A percentile compares a stretch with the other conserved stretches of the same genome.
Conservation (phyloP, 2,797 vertebrate genomes). For the Poecilia wingei region DNA sequence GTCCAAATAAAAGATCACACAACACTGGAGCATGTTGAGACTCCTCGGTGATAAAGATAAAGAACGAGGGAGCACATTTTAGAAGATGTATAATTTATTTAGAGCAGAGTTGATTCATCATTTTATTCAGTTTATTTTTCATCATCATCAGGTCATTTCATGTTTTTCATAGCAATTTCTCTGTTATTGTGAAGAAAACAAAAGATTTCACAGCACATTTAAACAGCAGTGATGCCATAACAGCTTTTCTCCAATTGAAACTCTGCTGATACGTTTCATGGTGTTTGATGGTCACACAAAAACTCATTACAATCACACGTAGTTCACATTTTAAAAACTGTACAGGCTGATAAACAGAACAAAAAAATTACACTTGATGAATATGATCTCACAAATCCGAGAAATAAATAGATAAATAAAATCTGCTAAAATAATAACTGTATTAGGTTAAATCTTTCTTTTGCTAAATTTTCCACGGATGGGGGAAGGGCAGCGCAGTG, state of each 20-base stretch:
- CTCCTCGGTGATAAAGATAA: background rate
- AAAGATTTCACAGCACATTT: slow-evolving; percentile 13
- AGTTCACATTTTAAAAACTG: slow-evolving; percentile 14
- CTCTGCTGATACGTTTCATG: background rate
- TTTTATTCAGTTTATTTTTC: background rate
- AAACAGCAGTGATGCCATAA: slow-evolving; percentile 8
- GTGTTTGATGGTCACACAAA: slow-evolving; percentile 4
- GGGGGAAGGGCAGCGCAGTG: slow-evolving; percentile 5
- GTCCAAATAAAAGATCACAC: too few species aligned
- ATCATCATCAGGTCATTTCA: background rate
- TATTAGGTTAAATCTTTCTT: background rate
- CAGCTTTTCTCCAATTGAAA: background rate
- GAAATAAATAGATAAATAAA: background rate
- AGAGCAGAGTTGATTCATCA: slow-evolving; percentile 1
- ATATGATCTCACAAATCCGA: slow-evolving; percentile 4
- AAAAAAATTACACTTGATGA: background rate
- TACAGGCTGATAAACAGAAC: slow-evolving; percentile 5
- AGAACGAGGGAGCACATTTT: background rate
- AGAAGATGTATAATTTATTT: slow-evolving; percentile 10
- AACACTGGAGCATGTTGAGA: too few species aligned
- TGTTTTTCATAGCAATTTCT: background rate
- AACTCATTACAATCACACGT: slow-evolving; percentile 11
- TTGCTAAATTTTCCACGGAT: background rate
- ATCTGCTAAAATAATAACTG: background rate
- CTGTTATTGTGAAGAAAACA: slow-evolving; percentile 2